Evolutionary conservation across 2,797 vertebrate species (phyloP).

Genomic region (Enteromius afrohamiltoni): DNA sequence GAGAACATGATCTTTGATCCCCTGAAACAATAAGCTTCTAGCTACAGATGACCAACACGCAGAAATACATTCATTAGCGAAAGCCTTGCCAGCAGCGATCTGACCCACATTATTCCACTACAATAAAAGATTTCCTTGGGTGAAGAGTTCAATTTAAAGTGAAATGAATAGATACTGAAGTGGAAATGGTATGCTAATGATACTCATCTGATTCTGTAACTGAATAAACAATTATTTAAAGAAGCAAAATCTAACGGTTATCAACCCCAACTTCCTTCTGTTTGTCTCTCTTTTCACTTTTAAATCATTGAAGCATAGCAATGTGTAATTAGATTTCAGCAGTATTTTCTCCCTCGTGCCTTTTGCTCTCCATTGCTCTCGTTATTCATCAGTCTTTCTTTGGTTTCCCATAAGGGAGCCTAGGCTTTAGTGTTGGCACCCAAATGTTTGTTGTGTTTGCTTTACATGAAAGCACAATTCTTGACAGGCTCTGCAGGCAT

Average conservation of each 20-base stretch:
- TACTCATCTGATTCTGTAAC: conserved; percentile 22
- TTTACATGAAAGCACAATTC: conserved; percentile 17
- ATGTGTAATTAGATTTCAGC: conserved; percentile 8
- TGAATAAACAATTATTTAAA: conserved; percentile 5
- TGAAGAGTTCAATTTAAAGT: neutral
- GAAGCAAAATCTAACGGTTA: conserved; percentile 1
- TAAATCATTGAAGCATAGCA: neutral
- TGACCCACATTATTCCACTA: neutral
- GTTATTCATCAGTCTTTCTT: neutral
- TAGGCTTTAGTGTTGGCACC: neutral
- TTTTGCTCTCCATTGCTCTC: neutral
- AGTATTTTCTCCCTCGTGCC: neutral
- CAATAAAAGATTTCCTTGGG: neutral
- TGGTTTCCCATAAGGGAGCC: neutral
- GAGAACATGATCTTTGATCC: conserved; percentile 6
- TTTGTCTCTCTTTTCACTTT: neutral
- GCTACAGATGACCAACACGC: neutral
- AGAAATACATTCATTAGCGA: conserved; percentile 19
- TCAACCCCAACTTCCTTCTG: neutral
- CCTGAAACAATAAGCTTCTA: conserved; percentile 6
- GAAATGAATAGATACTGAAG: conserved; percentile 3
- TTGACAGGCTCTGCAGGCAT: conserved; percentile 13
- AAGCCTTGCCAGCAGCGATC: neutral
- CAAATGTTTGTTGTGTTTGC: neutral
- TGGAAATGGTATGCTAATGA: conserved; percentile 6